Percentiles rank a stretch among this genome's conserved stretches.
phyloP scores from a whole-genome alignment of 2,113 vertebrate species.

The Excalfactoria chinensis region DNA sequence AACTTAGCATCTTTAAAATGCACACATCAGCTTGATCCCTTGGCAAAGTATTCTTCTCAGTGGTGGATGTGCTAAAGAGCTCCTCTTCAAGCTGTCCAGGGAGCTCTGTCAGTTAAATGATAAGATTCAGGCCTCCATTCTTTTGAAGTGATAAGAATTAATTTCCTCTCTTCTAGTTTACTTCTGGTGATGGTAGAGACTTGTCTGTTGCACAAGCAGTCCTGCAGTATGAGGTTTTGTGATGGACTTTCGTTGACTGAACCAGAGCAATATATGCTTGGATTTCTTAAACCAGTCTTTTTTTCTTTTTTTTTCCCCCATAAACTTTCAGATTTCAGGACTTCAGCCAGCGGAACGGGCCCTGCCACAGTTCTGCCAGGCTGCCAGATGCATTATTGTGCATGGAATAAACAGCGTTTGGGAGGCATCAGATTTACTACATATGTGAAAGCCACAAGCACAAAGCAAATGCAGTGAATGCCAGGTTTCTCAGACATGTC shows the following conservation, averaged over 20 bases:
- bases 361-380: background rate
- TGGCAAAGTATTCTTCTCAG: background rate
- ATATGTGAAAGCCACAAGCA: conserved; percentile 37
- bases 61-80: background rate
- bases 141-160: background rate
- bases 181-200: background rate
- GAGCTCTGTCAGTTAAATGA: background rate
- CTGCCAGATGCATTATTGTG: background rate
- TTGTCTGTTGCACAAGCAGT: background rate
- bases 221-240: background rate
- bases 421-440: background rate
- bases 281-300: background rate
- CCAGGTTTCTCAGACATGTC: background rate
- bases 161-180: background rate
- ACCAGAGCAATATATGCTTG: background rate
- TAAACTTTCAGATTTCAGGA: background rate
- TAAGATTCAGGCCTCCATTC: background rate
- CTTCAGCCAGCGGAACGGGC: background rate
- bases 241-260: background rate
- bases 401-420: background rate
- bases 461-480: background rate
- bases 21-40: accelerated
- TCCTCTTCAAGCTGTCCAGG: background rate
- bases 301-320: background rate
- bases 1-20: background rate